Evolutionary conservation across 2,888 invertebrate species (phyloP), one percentile per base, ranked within the genome.

Genomic region (Taphrorychus bicolor): DNA sequence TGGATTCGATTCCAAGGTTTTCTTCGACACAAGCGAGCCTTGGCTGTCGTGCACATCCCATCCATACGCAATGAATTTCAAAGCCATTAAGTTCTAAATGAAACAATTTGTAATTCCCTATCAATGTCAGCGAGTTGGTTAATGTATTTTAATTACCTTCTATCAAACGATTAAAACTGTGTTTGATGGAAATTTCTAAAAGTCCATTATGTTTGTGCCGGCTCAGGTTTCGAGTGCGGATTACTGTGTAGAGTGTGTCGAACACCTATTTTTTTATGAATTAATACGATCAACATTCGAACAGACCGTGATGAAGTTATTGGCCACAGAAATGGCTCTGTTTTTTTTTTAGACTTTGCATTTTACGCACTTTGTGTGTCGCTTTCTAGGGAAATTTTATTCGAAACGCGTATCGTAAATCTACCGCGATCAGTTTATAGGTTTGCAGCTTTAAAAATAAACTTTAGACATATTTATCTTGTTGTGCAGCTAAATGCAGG

Each of bases 371-470:
- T 32, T 32, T 32, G 7, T 32, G n/a, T 32, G 7, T 32, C 1
- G 32, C 11, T 32, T 32, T 5, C 32, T 32, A 32, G 3, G 32
- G n/a, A 22, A 53, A 40, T 56, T 56, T 40, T 56, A 56, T 17
- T 56, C 14, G 17, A 19, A 41, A 56, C n/a, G 18, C 19, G 56
- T 51, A 64, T 65, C 59, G 48, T 65, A 65, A 65, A 65, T 65
- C 59, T 65, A 48, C 3, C 54, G 21, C 54, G 54, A 32, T 64
- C 18, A 59, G 19, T 59, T 65, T 59, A 65, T 59, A 32, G 59
- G 53, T 48, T 54, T 23, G 53, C 40, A 62, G 56, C 42, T 19
- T 48, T 61, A 56, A 56, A 56, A 56, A 56, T 56, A 56, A 32
- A 56, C 16, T 56, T 56, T 56, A 32, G 56, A 56, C 41, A 40